phyloP scores from a whole-genome alignment of 2,888 invertebrate species.

The Eulithis prunata region DNA sequence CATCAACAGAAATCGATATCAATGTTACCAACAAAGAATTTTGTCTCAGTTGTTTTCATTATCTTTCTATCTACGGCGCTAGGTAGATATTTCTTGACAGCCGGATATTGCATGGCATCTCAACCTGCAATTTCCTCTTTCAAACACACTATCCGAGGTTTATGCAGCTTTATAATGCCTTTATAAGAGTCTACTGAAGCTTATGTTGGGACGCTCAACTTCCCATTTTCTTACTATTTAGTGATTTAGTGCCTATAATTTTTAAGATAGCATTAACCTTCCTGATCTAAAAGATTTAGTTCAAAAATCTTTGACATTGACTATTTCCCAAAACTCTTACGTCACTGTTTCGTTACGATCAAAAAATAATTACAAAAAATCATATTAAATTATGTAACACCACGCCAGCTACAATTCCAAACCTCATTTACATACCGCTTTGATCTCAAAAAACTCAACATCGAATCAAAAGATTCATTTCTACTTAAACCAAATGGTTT shows the following conservation, averaged over 20 bases:
- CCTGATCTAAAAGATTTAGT: too few relatives aligned
- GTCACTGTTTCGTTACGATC: background rate
- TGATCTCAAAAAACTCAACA: slow-evolving; percentile 40
- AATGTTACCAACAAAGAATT: slow-evolving; percentile 2
- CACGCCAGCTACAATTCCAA: slow-evolving; percentile 21
- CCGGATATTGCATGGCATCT: slow-evolving; percentile 33
- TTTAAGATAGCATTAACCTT: too few relatives aligned
- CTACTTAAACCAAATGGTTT: slow-evolving; percentile 35
- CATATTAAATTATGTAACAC: slow-evolving; percentile 15
- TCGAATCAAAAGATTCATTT: slow-evolving; percentile 35
- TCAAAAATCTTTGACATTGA: too few relatives aligned
- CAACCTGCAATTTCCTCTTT: slow-evolving; percentile 32
- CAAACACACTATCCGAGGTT: slow-evolving; percentile 19
- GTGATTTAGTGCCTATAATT: background rate
- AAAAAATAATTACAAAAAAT: slow-evolving; percentile 3
- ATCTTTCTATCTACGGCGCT: background rate
- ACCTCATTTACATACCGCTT: slow-evolving; percentile 25
- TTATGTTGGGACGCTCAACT: background rate
- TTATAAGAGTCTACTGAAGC: slow-evolving; percentile 11
- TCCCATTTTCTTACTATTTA: background rate
- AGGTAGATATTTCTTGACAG: slow-evolving; percentile 24
- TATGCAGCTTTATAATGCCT: slow-evolving; percentile 17
- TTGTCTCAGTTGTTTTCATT: slow-evolving; percentile 12
- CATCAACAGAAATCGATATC: background rate
- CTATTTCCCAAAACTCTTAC: too few relatives aligned